Percentiles rank a stretch among this genome's conserved stretches.
These are phyloP conservation scores for Epinephelus coioides DNA, from an alignment of 2,797 vertebrate genomes.

Conservation along the genomic window DNA sequence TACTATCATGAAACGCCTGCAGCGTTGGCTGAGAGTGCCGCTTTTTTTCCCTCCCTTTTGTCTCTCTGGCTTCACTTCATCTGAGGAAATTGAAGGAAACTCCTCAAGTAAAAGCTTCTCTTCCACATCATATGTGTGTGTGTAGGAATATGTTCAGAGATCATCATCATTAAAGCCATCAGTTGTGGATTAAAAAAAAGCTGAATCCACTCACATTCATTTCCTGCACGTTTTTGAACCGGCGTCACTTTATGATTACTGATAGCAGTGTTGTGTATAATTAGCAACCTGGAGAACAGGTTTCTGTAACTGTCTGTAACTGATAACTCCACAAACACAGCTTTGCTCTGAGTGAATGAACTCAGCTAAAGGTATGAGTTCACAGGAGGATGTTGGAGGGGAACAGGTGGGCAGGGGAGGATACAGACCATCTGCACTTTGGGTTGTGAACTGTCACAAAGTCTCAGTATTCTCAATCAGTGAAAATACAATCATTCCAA, in stretches of 20 bases:
- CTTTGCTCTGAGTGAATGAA: not conserved
- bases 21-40: not conserved
- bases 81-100: conserved; percentile 1
- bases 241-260: not conserved
- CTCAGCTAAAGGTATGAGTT: not conserved
- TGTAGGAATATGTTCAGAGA: not conserved
- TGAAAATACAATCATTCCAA: not conserved
- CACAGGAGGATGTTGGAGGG: not conserved
- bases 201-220: not conserved
- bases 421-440: not conserved
- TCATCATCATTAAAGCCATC: not conserved
- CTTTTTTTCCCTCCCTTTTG: not conserved
- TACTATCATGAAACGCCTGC: conserved; percentile 19
- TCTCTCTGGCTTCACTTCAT: not conserved
- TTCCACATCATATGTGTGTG: not conserved
- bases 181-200: not conserved
- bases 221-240: no score
- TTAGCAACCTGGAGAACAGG: conserved; percentile 12
- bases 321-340: not conserved
- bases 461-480: not conserved
- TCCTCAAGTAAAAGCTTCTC: not conserved
- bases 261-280: not conserved
- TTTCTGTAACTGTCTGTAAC: conserved; percentile 9
- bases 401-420: not conserved
- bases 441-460: not conserved